These are phyloP conservation scores for Promerops cafer DNA, from an alignment of 2,113 vertebrate species.

Conservation along the genomic window DNA sequence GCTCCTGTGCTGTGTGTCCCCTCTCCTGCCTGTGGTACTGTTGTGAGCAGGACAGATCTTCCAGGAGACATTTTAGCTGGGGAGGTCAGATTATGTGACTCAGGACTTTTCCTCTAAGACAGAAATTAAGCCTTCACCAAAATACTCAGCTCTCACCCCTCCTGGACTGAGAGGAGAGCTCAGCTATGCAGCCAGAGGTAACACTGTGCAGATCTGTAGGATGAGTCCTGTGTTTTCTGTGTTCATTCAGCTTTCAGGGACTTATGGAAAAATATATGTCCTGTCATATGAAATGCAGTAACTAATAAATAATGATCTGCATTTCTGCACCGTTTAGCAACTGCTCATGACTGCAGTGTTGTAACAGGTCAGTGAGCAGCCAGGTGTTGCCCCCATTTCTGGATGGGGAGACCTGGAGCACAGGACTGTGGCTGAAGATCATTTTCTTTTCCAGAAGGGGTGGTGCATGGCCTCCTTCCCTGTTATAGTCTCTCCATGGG, in stretches of 20 bases:
- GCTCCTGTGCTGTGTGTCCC: neutral
- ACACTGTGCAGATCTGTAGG: accelerated
- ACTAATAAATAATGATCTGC: neutral
- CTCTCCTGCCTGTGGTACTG: neutral
- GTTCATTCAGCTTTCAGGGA: neutral
- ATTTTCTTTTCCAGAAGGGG: neutral
- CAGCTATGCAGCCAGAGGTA: neutral
- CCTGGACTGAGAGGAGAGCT: neutral
- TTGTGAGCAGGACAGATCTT: neutral
- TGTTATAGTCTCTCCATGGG: neutral
- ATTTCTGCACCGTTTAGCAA: neutral
- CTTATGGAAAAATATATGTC: neutral
- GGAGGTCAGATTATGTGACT: neutral
- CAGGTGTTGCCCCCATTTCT: neutral
- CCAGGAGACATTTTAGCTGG: neutral
- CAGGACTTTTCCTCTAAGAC: neutral
- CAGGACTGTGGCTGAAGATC: neutral
- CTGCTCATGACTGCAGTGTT: neutral
- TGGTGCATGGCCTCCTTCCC: neutral
- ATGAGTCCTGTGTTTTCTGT: neutral
- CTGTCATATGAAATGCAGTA: neutral
- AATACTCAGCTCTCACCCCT: neutral
- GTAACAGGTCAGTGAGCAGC: neutral
- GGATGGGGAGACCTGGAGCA: neutral
- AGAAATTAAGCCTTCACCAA: neutral